Evolutionary conservation across 2,888 invertebrate genomes (phyloP).

Genomic region (Habroteleia sp.): DNA sequence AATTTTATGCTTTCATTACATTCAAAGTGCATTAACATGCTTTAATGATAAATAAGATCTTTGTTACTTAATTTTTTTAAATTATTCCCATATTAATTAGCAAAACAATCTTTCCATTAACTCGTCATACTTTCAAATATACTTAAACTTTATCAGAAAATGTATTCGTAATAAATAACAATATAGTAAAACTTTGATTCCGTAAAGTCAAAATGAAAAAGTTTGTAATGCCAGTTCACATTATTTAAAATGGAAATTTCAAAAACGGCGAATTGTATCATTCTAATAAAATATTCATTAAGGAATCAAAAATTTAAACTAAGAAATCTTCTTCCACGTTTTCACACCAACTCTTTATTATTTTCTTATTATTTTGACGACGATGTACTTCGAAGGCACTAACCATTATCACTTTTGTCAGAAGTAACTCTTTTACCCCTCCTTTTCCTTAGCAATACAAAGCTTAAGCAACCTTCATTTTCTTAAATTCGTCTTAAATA

Average conservation of each 20-base stretch:
- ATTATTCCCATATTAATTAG: too few species aligned
- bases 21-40: too few species aligned
- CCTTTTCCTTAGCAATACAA: constrained; percentile 8
- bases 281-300: not conserved
- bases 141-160: constrained; percentile 4
- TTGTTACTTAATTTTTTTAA: too few species aligned
- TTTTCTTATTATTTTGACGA: constrained; percentile 42
- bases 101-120: too few species aligned
- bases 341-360: constrained; percentile 24
- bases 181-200: constrained; percentile 15
- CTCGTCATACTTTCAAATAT: too few species aligned
- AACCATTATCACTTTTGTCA: constrained; percentile 58
- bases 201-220: too few species aligned
- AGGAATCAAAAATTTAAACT: not conserved
- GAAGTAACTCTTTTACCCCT: constrained; percentile 18
- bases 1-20: too few species aligned
- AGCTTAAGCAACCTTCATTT: constrained; percentile 47
- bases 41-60: too few species aligned
- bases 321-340: constrained; percentile 3
- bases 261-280: too few species aligned
- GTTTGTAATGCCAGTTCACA: too few species aligned
- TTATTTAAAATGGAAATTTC: too few species aligned
- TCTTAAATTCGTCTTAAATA: constrained; percentile 52
- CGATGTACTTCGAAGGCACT: constrained; percentile 37
- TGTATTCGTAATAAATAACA: constrained; percentile 2